Evolutionary conservation across 2,797 vertebrate species (phyloP).

Genomic region (Chelmon rostratus): DNA sequence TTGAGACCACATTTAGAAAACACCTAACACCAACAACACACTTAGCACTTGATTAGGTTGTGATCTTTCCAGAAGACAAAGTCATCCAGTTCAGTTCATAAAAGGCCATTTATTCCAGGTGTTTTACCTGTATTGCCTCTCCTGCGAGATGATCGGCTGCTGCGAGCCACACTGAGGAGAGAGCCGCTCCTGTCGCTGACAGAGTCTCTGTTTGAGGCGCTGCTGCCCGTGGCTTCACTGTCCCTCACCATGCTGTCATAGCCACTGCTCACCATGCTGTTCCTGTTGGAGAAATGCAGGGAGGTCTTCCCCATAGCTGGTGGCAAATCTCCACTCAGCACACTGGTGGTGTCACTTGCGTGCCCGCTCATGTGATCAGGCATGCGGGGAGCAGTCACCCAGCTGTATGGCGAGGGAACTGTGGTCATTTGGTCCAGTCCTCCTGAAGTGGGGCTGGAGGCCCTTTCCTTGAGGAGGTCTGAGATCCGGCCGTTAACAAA

Average conservation of each 20-base stretch:
- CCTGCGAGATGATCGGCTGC: slow-evolving; percentile 90
- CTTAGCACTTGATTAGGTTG: background rate
- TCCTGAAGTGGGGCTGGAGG: slow-evolving; percentile 78
- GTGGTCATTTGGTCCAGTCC: slow-evolving; percentile 81
- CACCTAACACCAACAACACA: slow-evolving; percentile 14
- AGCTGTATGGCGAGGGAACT: slow-evolving; percentile 95
- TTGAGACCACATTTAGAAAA: background rate
- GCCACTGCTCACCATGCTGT: slow-evolving; percentile 95
- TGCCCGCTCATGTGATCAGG: slow-evolving; percentile 92
- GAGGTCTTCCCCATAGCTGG: slow-evolving; percentile 98
- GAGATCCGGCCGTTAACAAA: slow-evolving; percentile 93
- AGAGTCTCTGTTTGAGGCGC: slow-evolving; percentile 92
- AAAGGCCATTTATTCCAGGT: background rate
- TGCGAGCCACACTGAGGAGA: slow-evolving; percentile 80
- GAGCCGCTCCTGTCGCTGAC: slow-evolving; percentile 93
- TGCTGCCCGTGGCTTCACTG: slow-evolving; percentile 93
- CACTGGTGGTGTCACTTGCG: slow-evolving; percentile 93
- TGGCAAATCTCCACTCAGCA: slow-evolving; percentile 93
- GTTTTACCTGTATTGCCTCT: slow-evolving; percentile 89
- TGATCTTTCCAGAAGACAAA: slow-evolving; percentile 20
- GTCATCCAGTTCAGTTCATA: slow-evolving; percentile 30
- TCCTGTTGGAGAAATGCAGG: slow-evolving; percentile 90
- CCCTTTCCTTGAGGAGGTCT: slow-evolving; percentile 88
- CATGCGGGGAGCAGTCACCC: slow-evolving; percentile 91
- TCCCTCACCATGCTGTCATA: slow-evolving; percentile 97